Percentiles rank a stretch among this genome's conserved stretches.
These are phyloP conservation scores for Cirrhinus mrigala DNA, from an alignment of 2,797 vertebrate species.

Conservation along the genomic window DNA sequence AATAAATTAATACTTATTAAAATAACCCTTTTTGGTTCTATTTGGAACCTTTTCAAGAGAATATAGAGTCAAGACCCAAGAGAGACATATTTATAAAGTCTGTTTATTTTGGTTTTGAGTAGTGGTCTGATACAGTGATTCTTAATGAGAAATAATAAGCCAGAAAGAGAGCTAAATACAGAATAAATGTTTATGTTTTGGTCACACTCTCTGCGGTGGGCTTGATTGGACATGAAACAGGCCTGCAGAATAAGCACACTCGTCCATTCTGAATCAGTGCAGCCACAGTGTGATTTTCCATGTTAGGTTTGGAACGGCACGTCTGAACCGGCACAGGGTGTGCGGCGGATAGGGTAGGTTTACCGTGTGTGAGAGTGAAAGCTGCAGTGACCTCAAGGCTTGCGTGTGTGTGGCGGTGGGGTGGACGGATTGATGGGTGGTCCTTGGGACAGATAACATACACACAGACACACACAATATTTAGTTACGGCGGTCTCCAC, in stretches of 20 bases:
- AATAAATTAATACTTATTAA: slow-evolving; percentile 2
- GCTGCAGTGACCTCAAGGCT: slow-evolving; percentile 42
- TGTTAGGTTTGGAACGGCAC: slow-evolving; percentile 48
- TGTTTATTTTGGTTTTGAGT: slow-evolving; percentile 38
- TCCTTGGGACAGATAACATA: slow-evolving; percentile 45
- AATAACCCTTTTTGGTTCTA: slow-evolving; percentile 6
- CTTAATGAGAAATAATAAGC: slow-evolving; percentile 52
- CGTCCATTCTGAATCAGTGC: slow-evolving; percentile 68
- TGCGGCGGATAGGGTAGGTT: slow-evolving; percentile 30
- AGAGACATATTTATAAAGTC: slow-evolving; percentile 27
- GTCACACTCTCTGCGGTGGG: slow-evolving; percentile 69
- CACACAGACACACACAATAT: slow-evolving; percentile 55
- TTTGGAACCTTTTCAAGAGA: not conserved
- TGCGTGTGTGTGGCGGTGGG: slow-evolving; percentile 50
- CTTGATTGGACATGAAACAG: slow-evolving; percentile 74
- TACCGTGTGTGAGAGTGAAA: slow-evolving; percentile 36
- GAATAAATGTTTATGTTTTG: slow-evolving; percentile 50
- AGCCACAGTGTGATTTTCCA: slow-evolving; percentile 58
- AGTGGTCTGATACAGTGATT: slow-evolving; percentile 25
- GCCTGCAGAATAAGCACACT: slow-evolving; percentile 72
- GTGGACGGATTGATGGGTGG: slow-evolving; percentile 44
- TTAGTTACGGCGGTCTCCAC: slow-evolving; percentile 64
- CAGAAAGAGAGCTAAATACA: slow-evolving; percentile 30
- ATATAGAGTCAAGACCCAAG: slow-evolving; percentile 16
- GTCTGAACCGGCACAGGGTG: slow-evolving; percentile 3